Percentiles rank a stretch among this genome's conserved stretches.
Evolutionary conservation across 2,113 vertebrate genomes (phyloP).

Genomic region (Chloropsis hardwickii): DNA sequence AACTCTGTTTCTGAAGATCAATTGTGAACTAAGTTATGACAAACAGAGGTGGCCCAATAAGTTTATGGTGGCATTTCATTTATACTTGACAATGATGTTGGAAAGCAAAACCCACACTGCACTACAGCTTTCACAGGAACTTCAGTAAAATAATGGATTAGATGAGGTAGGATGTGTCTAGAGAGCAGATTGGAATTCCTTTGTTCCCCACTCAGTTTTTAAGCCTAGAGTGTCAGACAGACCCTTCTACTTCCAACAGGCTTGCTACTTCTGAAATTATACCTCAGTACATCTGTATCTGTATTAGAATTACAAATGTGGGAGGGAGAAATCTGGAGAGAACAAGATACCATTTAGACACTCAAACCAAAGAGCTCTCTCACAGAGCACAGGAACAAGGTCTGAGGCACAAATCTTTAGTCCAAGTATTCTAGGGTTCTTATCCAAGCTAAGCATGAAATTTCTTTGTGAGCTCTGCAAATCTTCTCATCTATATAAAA

Average conservation of each 20-base stretch:
- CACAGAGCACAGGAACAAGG: background rate
- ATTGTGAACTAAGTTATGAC: background rate
- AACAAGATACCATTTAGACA: background rate
- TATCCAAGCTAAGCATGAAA: background rate
- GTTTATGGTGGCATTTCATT: background rate
- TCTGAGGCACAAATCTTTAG: background rate
- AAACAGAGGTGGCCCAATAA: background rate
- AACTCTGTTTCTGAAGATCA: background rate
- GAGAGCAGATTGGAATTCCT: background rate
- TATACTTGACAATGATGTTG: background rate
- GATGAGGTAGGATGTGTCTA: background rate
- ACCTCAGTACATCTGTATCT: background rate
- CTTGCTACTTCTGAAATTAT: background rate
- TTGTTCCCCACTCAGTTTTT: background rate
- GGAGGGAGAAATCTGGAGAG: background rate
- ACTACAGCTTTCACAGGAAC: background rate
- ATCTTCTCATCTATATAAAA: background rate
- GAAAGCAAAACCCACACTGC: background rate
- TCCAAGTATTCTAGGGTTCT: background rate
- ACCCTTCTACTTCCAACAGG: background rate
- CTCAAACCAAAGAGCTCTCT: background rate
- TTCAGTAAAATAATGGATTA: background rate
- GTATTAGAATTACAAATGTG: background rate
- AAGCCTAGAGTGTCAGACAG: background rate
- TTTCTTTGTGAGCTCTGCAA: background rate